Evolutionary conservation across 2,888 invertebrate species (phyloP).

Genomic region (Cactoblastis cactorum): DNA sequence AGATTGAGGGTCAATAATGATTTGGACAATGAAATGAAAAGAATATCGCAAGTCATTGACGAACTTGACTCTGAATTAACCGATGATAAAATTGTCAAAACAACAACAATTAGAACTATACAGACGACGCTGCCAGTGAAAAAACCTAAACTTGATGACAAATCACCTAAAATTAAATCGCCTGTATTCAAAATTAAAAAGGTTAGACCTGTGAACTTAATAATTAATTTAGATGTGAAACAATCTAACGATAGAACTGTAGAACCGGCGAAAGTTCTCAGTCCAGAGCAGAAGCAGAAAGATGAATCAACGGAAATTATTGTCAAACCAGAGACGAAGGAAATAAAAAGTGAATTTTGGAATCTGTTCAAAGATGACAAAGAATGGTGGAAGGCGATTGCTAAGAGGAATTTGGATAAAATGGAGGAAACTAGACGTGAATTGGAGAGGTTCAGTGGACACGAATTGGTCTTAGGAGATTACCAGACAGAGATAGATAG

Average conservation of each 20-base stretch:
- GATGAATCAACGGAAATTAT: slow-evolving; percentile 42
- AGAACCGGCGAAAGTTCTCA: slow-evolving; percentile 29
- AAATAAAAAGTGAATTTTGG: slow-evolving; percentile 59
- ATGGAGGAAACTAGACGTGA: slow-evolving; percentile 70
- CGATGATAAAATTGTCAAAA: slow-evolving; percentile 29
- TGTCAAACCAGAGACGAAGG: slow-evolving; percentile 44
- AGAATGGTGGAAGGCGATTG: slow-evolving; percentile 71
- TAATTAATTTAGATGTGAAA: slow-evolving; percentile 41
- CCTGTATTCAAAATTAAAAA: slow-evolving; percentile 63
- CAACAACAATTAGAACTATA: slow-evolving; percentile 35
- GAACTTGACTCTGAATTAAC: slow-evolving; percentile 52
- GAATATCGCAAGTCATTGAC: slow-evolving; percentile 65
- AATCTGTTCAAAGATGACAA: slow-evolving; percentile 69
- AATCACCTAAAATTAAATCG: slow-evolving; percentile 43
- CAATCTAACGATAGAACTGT: slow-evolving; percentile 27
- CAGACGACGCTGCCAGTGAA: slow-evolving; percentile 29
- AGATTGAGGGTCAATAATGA: slow-evolving; percentile 53
- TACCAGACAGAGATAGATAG: slow-evolving; percentile 54
- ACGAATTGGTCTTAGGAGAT: slow-evolving; percentile 64
- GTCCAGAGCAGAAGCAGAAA: slow-evolving; percentile 46
- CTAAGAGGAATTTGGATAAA: slow-evolving; percentile 66
- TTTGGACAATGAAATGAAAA: slow-evolving; percentile 68
- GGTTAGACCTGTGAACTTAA: slow-evolving; percentile 53
- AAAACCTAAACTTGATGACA: slow-evolving; percentile 36
- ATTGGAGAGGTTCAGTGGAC: slow-evolving; percentile 66